Evolutionary conservation across 2,797 vertebrate species (phyloP), one percentile per base, ranked within the genome.

Genomic region (Rhinoraja longicauda): DNA sequence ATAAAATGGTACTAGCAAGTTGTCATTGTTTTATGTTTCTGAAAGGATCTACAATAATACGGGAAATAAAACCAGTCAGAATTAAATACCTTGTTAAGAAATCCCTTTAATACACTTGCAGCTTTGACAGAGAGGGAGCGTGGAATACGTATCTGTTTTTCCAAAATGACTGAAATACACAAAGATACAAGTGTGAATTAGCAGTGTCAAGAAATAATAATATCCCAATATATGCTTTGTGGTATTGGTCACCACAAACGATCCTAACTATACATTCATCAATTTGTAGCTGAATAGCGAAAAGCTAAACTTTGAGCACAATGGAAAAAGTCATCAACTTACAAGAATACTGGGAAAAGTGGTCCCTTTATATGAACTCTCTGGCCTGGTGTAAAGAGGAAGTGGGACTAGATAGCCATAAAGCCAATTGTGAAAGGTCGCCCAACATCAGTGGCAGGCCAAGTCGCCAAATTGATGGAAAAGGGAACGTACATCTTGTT

Each of bases 61-160:
- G 53, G 32, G 4, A 24, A 92, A 53, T 75, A 9, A 73, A n/a
- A 67, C 29, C n/a, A n/a, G 62, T 70, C 26, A 39, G 39, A 0
- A 29, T 21, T 10, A 94, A 94, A 94, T 94, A 99, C 99, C 98
- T 99, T 99, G 96, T 99, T 99, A 93, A 99, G 98, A 95, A 99
- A 99, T 94, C 98, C 99, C 96, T 99, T 99, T 73, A 99, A 97
- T 93, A 99, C 98, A 93, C 98, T 99, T 94, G 99, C 98, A 82
- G 99, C 99, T 97, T 99, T 99, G 94, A 99, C 99, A 93, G 99
- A 99, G 94, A 99, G 96, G 21, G 99, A 99, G 93, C 99, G 97
- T 2, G 99, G 99, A 94, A 99, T 99, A 95, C 99, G 94, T 94
- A 99, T 99, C 96, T 99, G 98, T 95, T 99, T 99, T 96, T 99